Base-by-base conservation (phyloP, 30 jellyfish, hydroid and myxozoan genomes). In the Aurelia sp. region DNA sequence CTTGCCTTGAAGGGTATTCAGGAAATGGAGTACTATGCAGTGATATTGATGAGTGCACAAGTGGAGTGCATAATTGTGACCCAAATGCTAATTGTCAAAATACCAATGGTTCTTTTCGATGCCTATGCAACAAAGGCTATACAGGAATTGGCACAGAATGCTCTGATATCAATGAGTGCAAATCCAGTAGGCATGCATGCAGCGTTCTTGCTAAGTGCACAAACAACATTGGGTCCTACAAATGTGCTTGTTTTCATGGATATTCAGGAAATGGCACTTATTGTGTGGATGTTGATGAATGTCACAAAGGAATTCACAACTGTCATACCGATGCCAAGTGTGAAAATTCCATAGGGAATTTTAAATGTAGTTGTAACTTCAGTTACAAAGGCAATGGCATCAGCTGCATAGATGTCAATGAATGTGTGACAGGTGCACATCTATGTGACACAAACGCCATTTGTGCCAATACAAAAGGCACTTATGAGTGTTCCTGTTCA, bases 341-440 rank as follows among this genome's bases (percentile, higher is more conserved):
- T 8, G 55, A 48, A 18, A 88, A 78, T 78, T 10, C 89, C 10
- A 57, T 33, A 9, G 93, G 93, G 12, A 15, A 75, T 22, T 78
- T 30, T 67, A 12, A 27, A 19, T 88, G 93, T 72, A 51, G 82
- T 5, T 79, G 93, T 47, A 50, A 47, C 21, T 20, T 12, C 6
- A 93, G 93, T 44, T 78, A 67, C 70, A 38, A 13, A 4, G 93
- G 97, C 71, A 71, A 88, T 50, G 93, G 97, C 63, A 44, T 48
- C 71, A 18, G 16, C 24, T 78, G 93, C 72, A 15, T 59, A 63
- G 96, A 87, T 67, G 8, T 80, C 21, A 73, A 76, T 18, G 86
- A 74, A 38, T 86, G 95, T 50, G 18, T 51, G n/a, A 15, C 60
- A 7, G 89, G 80, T 68, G 15, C 50, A 13, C 84, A 86, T 51